Base-by-base conservation (phyloP, 30 jellyfish, hydroid and myxozoan species). In the Pelagia noctiluca region DNA sequence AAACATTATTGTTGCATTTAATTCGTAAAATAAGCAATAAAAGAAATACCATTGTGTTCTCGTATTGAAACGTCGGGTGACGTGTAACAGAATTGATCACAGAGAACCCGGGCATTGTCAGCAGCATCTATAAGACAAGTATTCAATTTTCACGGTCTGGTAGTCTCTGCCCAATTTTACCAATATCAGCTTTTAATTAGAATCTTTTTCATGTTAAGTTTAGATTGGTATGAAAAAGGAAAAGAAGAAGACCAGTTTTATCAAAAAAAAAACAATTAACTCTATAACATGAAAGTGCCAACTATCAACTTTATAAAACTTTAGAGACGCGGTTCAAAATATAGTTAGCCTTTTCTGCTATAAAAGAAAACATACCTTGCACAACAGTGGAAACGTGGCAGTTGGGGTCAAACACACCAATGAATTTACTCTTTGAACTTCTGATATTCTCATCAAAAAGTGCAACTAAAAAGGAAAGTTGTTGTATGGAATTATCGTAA, bases 361-460 rank as follows among this genome's bases (percentile, higher is more conserved):
- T 33, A 36, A 72, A 13, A 42, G 10, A 38, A 66, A 0, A 75
- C 32, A 13, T 77, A 88, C 99, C 99, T 94, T 83, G 87, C 25
- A 94, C 91, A 32, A 94, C 96, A 1, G 95, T 94, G 33, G 84
- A 80, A 16, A 87, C 97, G 61, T 79, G 90, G 68, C 99, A 94
- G 46, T 84, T 84, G 2, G 99, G 99, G 67, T 94, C 99, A 84
- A 94, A 94, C 49, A 94, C 97, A 57, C 99, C 99, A 79, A 94
- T 94, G 69, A 94, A 94, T 50, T 80, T 82, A 86, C 98, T 91
- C 80, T 88, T 84, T 23, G 97, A 88, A 82, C 97, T 94, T 35
- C 72, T 74, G 19, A 75, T 68, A 63, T 88, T 75, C 63, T 94
- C 95, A 13, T 84, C 94, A 83, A 94, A 94, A 25, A 94, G 70